Conservation (phyloP, 1,140 invertebrate species). For the Thereuonema tuberculata region DNA sequence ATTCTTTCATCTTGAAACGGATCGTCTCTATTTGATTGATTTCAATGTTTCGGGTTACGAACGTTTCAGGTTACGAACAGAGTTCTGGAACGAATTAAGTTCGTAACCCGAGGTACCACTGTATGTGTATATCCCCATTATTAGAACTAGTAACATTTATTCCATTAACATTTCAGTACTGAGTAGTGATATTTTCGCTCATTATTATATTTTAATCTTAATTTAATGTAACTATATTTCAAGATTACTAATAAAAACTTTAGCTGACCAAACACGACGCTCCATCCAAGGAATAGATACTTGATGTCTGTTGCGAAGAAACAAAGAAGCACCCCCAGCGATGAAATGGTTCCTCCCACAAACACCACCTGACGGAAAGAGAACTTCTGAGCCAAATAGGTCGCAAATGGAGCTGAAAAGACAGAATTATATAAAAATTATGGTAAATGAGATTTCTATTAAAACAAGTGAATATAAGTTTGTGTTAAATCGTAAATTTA, state of each 20-base stretch:
- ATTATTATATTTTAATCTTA: background rate
- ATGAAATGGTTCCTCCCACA: slow-evolving; percentile 54
- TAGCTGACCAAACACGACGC: slow-evolving; percentile 43
- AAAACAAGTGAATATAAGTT: too few relatives aligned
- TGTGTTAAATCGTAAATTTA: too few relatives aligned
- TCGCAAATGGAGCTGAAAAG: slow-evolving; percentile 50
- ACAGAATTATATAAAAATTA: too few relatives aligned
- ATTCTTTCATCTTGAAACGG: too few relatives aligned
- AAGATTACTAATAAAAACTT: slow-evolving; percentile 14
- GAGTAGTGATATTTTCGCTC: too few relatives aligned
- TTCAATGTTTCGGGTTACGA: too few relatives aligned
- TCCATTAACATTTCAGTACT: background rate
- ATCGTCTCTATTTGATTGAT: too few relatives aligned
- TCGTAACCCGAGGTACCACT: too few relatives aligned
- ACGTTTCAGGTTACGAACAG: too few relatives aligned
- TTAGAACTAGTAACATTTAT: background rate
- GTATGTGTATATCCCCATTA: too few relatives aligned
- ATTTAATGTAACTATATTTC: background rate
- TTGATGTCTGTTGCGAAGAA: slow-evolving; percentile 51
- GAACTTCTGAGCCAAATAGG: slow-evolving; percentile 56
- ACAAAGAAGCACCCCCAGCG: slow-evolving; percentile 49
- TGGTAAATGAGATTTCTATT: background rate
- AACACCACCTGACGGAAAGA: slow-evolving; percentile 56
- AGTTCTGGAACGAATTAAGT: too few relatives aligned
- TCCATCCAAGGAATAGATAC: slow-evolving; percentile 56